A percentile compares a stretch with the other conserved stretches of the same genome.
These are phyloP conservation scores for Leptosomus discolor DNA, from an alignment of 2,113 vertebrate genomes.

Conservation along the genomic window DNA sequence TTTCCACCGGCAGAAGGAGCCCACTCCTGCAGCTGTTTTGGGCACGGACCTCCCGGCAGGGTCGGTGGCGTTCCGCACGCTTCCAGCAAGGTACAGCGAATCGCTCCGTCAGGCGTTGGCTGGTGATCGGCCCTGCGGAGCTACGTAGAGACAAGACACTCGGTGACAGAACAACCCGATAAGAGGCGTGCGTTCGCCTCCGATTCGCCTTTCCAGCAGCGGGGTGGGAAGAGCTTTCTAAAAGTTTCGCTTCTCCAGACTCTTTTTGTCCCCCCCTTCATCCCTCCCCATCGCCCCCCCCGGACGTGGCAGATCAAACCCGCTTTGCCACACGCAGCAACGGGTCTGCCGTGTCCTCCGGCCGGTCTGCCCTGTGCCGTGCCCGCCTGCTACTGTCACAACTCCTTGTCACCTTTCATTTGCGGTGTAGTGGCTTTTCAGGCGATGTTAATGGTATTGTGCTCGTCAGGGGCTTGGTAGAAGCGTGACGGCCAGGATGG, in stretches of 20 bases:
- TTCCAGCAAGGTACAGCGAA: not conserved
- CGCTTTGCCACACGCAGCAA: rapidly evolving
- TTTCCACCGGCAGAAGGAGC: slow-evolving; percentile 68
- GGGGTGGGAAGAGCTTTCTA: not conserved
- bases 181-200: rapidly evolving
- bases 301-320: rapidly evolving
- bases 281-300: not conserved
- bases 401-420: slow-evolving; percentile 24
- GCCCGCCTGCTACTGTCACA: not conserved
- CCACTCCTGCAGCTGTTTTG: not conserved
- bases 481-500: rapidly evolving
- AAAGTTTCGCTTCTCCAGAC: not conserved
- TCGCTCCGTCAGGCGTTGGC: not conserved
- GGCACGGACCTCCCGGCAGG: not conserved
- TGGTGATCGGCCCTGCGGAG: not conserved
- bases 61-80: not conserved
- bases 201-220: not conserved
- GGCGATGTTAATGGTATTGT: not conserved
- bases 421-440: not conserved
- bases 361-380: not conserved
- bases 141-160: not conserved
- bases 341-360: not conserved
- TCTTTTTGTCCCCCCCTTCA: not conserved
- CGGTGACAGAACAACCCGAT: not conserved
- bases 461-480: not conserved